Percentiles rank a stretch among this genome's conserved stretches.
These are phyloP conservation scores for Vanessa atalanta DNA, from an alignment of 1,140 invertebrate genomes.

Conservation along the genomic window DNA sequence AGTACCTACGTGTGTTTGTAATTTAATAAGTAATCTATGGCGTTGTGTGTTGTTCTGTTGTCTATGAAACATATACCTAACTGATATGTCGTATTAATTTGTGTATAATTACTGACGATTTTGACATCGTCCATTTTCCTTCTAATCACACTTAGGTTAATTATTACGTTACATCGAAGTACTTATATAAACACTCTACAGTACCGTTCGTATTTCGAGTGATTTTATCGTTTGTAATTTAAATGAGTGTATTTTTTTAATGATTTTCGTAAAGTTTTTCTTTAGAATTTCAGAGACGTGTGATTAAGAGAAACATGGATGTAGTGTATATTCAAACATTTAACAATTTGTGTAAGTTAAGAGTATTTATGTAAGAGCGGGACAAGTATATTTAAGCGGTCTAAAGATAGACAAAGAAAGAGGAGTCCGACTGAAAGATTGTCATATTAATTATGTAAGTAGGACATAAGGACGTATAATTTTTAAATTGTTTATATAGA, in stretches of 20 bases:
- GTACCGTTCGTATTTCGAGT: neutral
- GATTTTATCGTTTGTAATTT: neutral
- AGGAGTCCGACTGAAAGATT: conserved; percentile 70
- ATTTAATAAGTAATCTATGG: conserved; percentile 19
- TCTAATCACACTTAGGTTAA: conserved; percentile 36
- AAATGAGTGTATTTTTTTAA: neutral
- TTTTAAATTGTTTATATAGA: conserved; percentile 79
- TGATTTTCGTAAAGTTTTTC: neutral
- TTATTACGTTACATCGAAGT: neutral
- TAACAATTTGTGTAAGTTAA: conserved; percentile 31
- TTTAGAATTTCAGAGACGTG: neutral
- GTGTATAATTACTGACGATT: conserved; percentile 46
- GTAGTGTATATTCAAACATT: conserved; percentile 36
- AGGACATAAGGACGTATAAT: conserved; percentile 62
- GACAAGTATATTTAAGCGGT: conserved; percentile 47
- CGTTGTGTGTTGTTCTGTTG: conserved; percentile 45
- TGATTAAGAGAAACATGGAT: conserved; percentile 38
- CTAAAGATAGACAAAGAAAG: conserved; percentile 43
- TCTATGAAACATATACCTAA: conserved; percentile 42
- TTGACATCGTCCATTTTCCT: conserved; percentile 24
- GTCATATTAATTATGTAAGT: conserved; percentile 66
- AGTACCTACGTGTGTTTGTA: conserved; percentile 50
- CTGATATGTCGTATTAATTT: conserved; percentile 44
- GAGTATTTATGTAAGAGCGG: conserved; percentile 34
- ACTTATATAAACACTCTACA: no score